These are phyloP conservation scores for Periparus ater DNA, from an alignment of 2,797 vertebrate genomes.

Conservation along the genomic window DNA sequence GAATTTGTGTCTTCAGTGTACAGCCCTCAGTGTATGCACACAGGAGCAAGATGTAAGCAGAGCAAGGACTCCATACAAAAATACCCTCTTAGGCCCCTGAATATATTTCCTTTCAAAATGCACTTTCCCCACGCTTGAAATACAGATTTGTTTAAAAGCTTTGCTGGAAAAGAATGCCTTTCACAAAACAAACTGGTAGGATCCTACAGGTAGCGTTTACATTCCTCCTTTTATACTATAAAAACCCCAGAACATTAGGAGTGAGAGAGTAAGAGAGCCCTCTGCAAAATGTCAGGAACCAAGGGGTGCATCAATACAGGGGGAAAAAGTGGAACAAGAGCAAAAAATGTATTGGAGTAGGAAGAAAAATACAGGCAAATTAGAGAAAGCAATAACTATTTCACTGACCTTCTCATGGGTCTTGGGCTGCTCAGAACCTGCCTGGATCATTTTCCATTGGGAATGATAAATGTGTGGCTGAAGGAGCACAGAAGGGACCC, in stretches of 20 bases:
- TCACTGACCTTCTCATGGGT: constrained; percentile 8
- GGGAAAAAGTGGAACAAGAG: background rate
- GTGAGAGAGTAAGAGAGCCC: background rate
- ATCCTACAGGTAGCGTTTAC: background rate
- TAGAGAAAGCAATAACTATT: constrained; percentile 21
- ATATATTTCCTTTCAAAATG: background rate
- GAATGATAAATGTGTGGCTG: background rate
- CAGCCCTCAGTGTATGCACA: rapidly evolving
- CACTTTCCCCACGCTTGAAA: background rate
- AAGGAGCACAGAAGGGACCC: background rate
- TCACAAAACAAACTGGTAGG: background rate
- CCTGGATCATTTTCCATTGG: background rate
- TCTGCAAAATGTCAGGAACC: background rate
- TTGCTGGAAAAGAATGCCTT: background rate
- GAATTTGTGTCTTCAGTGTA: rapidly evolving
- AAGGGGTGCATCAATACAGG: background rate
- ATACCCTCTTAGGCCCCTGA: background rate
- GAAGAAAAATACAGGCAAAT: constrained; percentile 5
- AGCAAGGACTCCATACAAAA: background rate
- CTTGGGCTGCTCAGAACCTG: constrained; percentile 22
- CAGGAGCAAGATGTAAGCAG: background rate
- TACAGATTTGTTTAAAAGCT: background rate
- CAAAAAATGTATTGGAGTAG: background rate
- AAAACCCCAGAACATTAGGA: background rate
- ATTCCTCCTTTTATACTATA: background rate